Evolutionary conservation across 2,113 vertebrate species (phyloP), one percentile per base, ranked within the genome.

Genomic region (Balaeniceps rex): DNA sequence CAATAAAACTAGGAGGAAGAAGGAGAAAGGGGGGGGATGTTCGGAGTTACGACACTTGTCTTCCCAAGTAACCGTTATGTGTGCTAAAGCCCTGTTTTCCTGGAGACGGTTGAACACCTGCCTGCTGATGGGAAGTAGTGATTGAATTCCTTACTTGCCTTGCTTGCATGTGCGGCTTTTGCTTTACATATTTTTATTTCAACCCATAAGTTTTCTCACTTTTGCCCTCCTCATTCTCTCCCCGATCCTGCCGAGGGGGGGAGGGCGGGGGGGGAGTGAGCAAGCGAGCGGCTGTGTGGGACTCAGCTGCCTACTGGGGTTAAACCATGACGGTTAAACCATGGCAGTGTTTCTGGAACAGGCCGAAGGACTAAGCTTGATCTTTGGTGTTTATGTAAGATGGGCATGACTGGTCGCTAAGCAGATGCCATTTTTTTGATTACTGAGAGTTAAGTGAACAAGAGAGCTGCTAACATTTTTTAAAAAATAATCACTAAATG

Each of bases 241-340:
- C 36, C 23, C 15, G 21, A 22, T 58, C 58, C 40, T 19, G 9
- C n/a, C 4, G 4, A n/a, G n/a, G n/a, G n/a, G n/a, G n/a, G 8
- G 8, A 34, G 49, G 10, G 26, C n/a, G n/a, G 8, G 8, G 36
- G 49, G 10, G 26, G 24, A 54, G 14, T 12, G 49, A 82, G 19
- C 0, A 0, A 72, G 65, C 5, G 1, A 72, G 65, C 5, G 1
- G 47, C 51, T 77, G 5, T 6, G 24, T 11, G 58, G 44, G 18
- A 7, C 44, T 93, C 24, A 46, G 65, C 40, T 83, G 36, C 40
- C 15, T 22, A 1, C 70, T 70, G 51, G 40, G 70, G 44, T 88
- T 75, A 70, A 91, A 70, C 8, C 26, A 44, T 11, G 31, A n/a
- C n/a, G 70, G 44, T 88, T 75, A 70, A 91, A 70, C 8, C 26